A percentile compares a stretch with the other conserved stretches of the same genome.
Evolutionary conservation across 2,797 vertebrate species (phyloP).

Genomic region (Pampus argenteus): DNA sequence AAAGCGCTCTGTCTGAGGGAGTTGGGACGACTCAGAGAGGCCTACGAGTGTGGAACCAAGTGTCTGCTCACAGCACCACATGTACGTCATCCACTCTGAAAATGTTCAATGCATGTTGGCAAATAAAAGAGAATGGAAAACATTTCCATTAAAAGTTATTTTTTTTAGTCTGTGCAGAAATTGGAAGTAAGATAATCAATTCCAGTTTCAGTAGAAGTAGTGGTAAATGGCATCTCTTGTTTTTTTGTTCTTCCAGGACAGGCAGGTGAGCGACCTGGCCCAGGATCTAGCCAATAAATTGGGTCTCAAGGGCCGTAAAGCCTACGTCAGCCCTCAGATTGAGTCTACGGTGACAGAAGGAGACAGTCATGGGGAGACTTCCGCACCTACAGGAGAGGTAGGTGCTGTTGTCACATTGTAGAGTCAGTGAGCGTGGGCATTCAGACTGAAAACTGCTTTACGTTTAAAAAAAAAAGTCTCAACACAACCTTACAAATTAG

Average conservation of each 20-base stretch:
- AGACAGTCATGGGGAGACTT: conserved; percentile 79
- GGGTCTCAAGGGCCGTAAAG: conserved; percentile 94
- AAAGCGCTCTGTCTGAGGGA: conserved; percentile 93
- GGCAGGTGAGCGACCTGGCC: conserved; percentile 93
- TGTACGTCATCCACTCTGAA: conserved; percentile 76
- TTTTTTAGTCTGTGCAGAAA: not conserved
- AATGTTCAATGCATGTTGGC: not conserved
- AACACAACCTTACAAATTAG: not conserved
- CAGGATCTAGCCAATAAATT: conserved; percentile 96
- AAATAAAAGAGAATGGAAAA: not conserved
- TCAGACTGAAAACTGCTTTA: no score
- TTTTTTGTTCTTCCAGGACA: conserved; percentile 85
- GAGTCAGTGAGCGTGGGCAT: not conserved
- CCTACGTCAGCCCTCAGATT: conserved; percentile 95
- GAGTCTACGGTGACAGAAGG: conserved; percentile 80
- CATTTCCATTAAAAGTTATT: no score
- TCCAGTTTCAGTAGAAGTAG: not conserved
- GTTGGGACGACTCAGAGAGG: conserved; percentile 93
- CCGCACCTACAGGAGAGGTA: conserved; percentile 83
- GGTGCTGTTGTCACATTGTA: conserved; percentile 16
- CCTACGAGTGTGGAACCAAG: conserved; percentile 95
- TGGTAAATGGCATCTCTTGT: not conserved
- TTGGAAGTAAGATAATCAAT: not conserved
- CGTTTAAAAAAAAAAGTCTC: no score
- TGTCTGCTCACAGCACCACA: conserved; percentile 94